phyloP scores from a whole-genome alignment of 2,888 invertebrate species.

The Anodontia alba region DNA sequence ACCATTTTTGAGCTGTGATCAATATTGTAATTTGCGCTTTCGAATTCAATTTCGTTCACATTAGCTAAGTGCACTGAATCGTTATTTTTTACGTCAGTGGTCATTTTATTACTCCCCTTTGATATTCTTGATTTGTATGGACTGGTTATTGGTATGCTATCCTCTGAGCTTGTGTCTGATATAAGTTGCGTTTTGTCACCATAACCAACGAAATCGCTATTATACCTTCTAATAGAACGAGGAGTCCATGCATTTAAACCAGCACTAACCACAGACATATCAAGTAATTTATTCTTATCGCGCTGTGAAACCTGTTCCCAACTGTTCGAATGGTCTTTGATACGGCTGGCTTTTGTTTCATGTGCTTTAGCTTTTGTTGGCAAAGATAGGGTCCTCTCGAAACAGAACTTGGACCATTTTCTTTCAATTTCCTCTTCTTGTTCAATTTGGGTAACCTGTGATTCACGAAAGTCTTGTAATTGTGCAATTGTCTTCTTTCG shows the following conservation, averaged over 20 bases:
- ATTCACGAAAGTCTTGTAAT: neutral
- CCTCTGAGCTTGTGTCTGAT: conserved; percentile 53
- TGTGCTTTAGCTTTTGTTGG: conserved; percentile 38
- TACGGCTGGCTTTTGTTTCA: neutral
- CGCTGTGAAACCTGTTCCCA: conserved; percentile 60
- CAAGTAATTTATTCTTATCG: neutral
- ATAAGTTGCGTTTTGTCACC: conserved; percentile 49
- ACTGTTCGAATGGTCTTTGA: conserved; percentile 49
- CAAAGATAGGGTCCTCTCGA: conserved; percentile 53
- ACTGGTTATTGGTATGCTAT: conserved; percentile 23
- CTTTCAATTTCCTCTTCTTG: conserved; percentile 44
- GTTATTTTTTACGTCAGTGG: neutral
- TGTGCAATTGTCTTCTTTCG: neutral
- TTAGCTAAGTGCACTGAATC: neutral
- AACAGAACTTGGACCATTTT: conserved; percentile 52
- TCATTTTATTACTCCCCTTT: neutral
- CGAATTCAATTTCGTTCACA: neutral
- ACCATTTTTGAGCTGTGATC: neutral
- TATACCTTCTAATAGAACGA: neutral
- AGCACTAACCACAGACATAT: conserved; percentile 8
- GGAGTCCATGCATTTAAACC: conserved; percentile 1
- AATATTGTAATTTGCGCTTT: neutral
- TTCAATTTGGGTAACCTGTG: neutral
- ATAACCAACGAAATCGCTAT: neutral
- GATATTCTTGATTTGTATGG: neutral